Evolutionary conservation across 2,113 vertebrate genomes (phyloP), one percentile per base, ranked within the genome.

Genomic region (Orthonyx spaldingii): DNA sequence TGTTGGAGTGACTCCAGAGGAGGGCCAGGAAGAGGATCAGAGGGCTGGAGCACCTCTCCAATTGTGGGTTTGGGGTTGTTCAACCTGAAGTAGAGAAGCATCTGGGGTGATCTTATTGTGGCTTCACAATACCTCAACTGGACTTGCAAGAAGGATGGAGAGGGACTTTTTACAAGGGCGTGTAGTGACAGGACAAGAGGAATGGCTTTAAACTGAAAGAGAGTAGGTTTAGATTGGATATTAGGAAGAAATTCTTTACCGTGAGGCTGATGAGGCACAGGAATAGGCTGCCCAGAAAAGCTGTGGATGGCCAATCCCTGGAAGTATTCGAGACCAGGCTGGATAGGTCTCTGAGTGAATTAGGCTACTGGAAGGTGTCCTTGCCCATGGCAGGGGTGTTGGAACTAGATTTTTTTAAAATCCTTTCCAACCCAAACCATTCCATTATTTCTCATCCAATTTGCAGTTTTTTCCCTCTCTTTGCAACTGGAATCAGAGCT

Each of bases 1-100:
- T 2, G 0, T 44, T 65, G 50, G 27, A 47, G 13, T 55, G 47
- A 63, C 16, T 61, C 41, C 56, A 55, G 30, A 56, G 20, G 35
- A 44, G 27, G 12, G 15, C 6, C 50, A 57, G 35, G 44, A 52
- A 37, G 32, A 37, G 39, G 22, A 81, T 81, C 15, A 65, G 52
- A 39, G 16, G 16, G 15, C 52, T 59, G 37, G 68, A 42, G 6
- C 27, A 37, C 7, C 10, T 50, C 52, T 65, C 32, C 37, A n/a
- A 0, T 16, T 50, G 13, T 0, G 1, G 1, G 4, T 49, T 32
- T 72, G 22, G 35, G 15, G 33, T 33, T 50, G 27, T 42, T 44
- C 6, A 20, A 17, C 13, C 23, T 66, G 44, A 27, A 66, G 37
- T 61, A 61, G 15, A 50, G 14, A 59, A 59, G 15, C 0, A 0